Evolutionary conservation across 2,797 vertebrate genomes (phyloP).

Genomic region (Coreius guichenoti): DNA sequence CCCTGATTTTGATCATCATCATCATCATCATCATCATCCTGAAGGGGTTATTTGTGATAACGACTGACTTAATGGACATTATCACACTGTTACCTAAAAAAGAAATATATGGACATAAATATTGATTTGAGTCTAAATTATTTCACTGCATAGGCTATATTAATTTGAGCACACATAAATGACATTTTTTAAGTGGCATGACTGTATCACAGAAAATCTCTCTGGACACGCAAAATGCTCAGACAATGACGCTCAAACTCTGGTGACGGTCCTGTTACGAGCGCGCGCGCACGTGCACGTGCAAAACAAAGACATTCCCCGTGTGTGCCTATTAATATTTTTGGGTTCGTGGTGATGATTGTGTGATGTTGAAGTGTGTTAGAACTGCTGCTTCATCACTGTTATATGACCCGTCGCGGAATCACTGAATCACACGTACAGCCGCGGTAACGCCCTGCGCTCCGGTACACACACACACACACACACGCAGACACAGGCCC

Average conservation of each 20-base stretch:
- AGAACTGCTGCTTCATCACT: background rate
- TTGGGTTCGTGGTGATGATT: background rate
- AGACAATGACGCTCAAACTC: background rate
- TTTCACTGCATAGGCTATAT: background rate
- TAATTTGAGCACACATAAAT: background rate
- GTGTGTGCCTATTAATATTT: background rate
- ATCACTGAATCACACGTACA: background rate
- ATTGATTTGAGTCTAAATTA: background rate
- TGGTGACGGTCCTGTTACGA: background rate
- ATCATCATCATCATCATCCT: background rate
- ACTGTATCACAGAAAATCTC: background rate
- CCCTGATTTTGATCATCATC: background rate
- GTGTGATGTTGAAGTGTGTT: background rate
- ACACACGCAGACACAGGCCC: background rate
- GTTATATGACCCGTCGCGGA: too few species aligned
- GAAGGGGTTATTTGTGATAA: background rate
- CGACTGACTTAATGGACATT: background rate
- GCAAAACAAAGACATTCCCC: background rate
- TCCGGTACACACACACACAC: background rate
- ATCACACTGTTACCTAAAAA: background rate
- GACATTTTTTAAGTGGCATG: background rate
- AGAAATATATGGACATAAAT: background rate
- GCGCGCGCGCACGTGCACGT: background rate
- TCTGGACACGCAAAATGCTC: background rate
- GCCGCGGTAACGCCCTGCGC: slow-evolving; percentile 24